Percentiles rank a stretch among this genome's conserved stretches.
Conservation (phyloP, 2,113 vertebrate genomes). For the Eubucco bourcierii region DNA sequence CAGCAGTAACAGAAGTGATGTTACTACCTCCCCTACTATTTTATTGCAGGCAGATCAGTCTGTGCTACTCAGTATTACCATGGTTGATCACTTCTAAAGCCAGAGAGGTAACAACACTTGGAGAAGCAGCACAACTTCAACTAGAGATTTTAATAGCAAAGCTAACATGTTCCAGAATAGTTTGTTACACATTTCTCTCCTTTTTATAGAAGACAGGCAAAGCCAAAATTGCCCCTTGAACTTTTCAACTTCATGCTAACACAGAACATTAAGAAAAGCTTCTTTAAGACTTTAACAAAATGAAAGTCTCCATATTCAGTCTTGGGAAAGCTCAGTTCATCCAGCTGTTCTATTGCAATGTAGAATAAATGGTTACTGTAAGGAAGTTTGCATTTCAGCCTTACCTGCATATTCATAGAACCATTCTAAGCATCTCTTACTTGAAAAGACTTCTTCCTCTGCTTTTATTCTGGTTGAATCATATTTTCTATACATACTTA, state of each 20-base stretch:
- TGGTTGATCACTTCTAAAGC: neutral
- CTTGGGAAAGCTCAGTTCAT: neutral
- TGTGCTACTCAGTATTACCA: neutral
- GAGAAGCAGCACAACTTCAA: neutral
- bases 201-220: neutral
- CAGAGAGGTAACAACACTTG: neutral
- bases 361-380: neutral
- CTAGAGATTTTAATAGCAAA: neutral
- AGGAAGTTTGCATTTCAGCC: constrained; percentile 25
- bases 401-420: constrained; percentile 98
- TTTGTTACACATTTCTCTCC: neutral
- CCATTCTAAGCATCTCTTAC: constrained; percentile 98
- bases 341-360: neutral
- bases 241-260: constrained; percentile 30
- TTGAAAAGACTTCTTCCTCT: constrained; percentile 93
- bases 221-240: constrained; percentile 19
- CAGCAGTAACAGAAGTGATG: neutral
- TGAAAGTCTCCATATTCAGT: neutral
- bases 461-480: constrained; percentile 91
- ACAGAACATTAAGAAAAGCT: constrained; percentile 19
- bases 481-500: constrained; percentile 94
- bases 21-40: neutral
- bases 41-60: neutral
- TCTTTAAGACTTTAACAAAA: neutral
- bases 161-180: neutral